Percentiles rank a stretch among this genome's conserved stretches.
phyloP scores from a whole-genome alignment of 2,888 invertebrate genomes.

The Aspidapion aeneum region DNA sequence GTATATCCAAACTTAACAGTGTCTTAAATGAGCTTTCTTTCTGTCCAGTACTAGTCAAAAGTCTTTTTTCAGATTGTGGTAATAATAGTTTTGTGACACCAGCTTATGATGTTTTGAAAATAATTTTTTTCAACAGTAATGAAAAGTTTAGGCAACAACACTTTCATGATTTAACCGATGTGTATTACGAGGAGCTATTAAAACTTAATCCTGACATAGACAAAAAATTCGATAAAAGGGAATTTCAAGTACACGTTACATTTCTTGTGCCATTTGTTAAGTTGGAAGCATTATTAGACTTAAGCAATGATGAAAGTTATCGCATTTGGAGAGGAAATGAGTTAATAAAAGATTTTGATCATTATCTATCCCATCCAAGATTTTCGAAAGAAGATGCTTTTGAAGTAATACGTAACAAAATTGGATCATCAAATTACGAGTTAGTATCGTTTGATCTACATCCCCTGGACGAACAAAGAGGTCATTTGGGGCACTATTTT shows the following conservation, averaged over 20 bases:
- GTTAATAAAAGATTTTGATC: conserved; percentile 8
- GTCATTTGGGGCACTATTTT: conserved; percentile 37
- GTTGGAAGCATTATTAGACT: background rate
- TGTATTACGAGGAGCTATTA: conserved; percentile 19
- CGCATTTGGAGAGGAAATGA: background rate
- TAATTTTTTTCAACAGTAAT: conserved; percentile 19
- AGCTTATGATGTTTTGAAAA: conserved; percentile 20
- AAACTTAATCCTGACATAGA: conserved; percentile 1
- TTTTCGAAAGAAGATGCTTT: conserved; percentile 34
- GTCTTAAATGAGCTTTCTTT: background rate
- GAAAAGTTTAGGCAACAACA: conserved; percentile 18
- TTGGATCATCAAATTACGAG: conserved; percentile 26
- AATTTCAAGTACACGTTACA: conserved; percentile 6
- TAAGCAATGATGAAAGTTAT: background rate
- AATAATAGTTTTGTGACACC: conserved; percentile 8
- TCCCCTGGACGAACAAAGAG: conserved; percentile 27
- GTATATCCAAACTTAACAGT: background rate
- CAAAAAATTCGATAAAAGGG: conserved; percentile 3
- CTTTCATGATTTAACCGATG: conserved; percentile 19
- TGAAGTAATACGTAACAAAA: conserved; percentile 28
- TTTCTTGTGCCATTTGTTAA: conserved; percentile 14
- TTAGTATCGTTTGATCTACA: conserved; percentile 23
- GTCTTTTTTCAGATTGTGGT: background rate
- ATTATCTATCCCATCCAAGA: conserved; percentile 14
- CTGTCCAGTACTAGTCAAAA: background rate